A percentile compares a stretch with the other conserved stretches of the same genome.
Conservation (phyloP, 2,888 invertebrate genomes). For the Heliothis peltigera region DNA sequence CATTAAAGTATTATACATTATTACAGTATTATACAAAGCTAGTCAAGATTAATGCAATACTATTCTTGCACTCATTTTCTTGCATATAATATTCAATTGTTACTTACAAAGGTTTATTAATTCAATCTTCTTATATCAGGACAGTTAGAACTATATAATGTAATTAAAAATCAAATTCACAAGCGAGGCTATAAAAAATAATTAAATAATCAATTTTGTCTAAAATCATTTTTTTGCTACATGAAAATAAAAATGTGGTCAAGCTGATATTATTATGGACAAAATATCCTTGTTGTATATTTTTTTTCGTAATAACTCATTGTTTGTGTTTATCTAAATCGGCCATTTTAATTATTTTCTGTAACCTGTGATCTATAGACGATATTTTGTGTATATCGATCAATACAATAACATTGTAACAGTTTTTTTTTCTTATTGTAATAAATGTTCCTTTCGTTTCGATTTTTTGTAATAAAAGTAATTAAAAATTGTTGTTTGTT, state of each 20-base stretch:
- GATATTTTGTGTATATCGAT: slow-evolving; percentile 31
- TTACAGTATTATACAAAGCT: slow-evolving; percentile 43
- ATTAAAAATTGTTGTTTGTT: slow-evolving; percentile 33
- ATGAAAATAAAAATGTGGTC: too few species aligned
- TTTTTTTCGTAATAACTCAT: too few species aligned
- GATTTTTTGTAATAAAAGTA: slow-evolving; percentile 66
- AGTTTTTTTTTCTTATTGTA: slow-evolving; percentile 57
- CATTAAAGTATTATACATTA: slow-evolving; percentile 22
- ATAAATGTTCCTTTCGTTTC: slow-evolving; percentile 70
- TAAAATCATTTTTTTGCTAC: too few species aligned
- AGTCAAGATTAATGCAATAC: slow-evolving; percentile 28
- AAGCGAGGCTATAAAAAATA: too few species aligned
- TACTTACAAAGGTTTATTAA: too few species aligned
- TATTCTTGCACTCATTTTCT: slow-evolving; percentile 7
- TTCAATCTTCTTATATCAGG: too few species aligned
- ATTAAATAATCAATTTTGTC: too few species aligned
- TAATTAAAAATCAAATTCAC: too few species aligned
- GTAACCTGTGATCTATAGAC: slow-evolving; percentile 43
- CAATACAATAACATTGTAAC: slow-evolving; percentile 56
- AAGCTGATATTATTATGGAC: too few species aligned
- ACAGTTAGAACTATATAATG: too few species aligned
- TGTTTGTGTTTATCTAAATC: background rate
- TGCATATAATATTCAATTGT: background rate
- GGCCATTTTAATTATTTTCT: background rate
- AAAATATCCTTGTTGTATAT: too few species aligned